These are phyloP conservation scores for Caranx melampygus DNA, from an alignment of 2,113 vertebrate species.

Conservation along the genomic window DNA sequence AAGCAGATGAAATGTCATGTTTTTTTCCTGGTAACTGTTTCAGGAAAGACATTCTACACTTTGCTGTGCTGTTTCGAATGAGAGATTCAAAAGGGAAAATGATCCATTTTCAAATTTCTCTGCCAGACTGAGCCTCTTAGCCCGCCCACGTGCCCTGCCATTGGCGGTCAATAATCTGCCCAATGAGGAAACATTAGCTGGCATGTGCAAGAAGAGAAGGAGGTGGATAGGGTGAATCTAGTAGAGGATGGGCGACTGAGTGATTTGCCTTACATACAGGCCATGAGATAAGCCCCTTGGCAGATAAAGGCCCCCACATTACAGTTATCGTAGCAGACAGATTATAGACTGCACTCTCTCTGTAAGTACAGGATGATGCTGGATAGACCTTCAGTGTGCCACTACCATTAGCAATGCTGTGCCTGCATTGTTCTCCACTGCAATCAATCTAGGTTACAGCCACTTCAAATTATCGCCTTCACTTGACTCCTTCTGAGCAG, in stretches of 20 bases:
- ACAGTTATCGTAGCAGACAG: constrained; percentile 72
- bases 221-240: constrained; percentile 40
- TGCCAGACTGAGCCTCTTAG: constrained; percentile 55
- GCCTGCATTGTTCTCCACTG: constrained; percentile 44
- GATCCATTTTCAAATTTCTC: constrained; percentile 49
- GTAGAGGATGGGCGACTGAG: constrained; percentile 43
- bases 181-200: constrained; percentile 66
- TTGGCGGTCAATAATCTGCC: constrained; percentile 66
- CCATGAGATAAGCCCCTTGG: constrained; percentile 67
- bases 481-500: constrained; percentile 69
- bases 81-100: constrained; percentile 40
- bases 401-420: constrained; percentile 64
- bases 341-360: constrained; percentile 65
- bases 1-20: constrained; percentile 49
- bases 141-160: constrained; percentile 57
- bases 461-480: constrained; percentile 71
- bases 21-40: constrained; percentile 14
- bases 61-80: constrained; percentile 27
- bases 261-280: constrained; percentile 70
- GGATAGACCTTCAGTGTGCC: constrained; percentile 37
- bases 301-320: constrained; percentile 70
- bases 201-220: constrained; percentile 37
- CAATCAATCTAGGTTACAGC: constrained; percentile 76
- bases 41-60: constrained; percentile 34
- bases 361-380: constrained; percentile 63